Percentiles rank a stretch among this genome's conserved stretches.
Conservation (phyloP, 2,797 vertebrate species). For the Oreochromis grahami region DNA sequence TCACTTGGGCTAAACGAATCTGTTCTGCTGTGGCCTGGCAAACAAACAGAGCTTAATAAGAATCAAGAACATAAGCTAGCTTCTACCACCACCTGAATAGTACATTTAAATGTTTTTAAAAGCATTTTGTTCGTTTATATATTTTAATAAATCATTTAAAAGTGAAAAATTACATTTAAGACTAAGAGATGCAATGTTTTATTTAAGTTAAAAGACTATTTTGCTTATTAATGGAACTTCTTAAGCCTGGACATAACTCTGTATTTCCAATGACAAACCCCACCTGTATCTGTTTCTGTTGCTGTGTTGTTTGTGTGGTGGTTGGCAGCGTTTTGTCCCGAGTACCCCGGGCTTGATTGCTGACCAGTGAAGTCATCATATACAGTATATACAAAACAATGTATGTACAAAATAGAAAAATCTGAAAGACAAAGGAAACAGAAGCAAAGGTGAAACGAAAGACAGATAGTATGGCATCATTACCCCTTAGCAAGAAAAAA, state of each 20-base stretch:
- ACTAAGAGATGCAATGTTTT: not conserved
- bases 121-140: not conserved
- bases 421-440: constrained; percentile 64
- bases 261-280: constrained; percentile 3
- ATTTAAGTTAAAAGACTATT: not conserved
- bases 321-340: constrained; percentile 86
- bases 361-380: constrained; percentile 98
- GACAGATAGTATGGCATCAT: not conserved
- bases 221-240: not conserved
- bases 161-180: not conserved
- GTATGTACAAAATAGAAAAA: constrained; percentile 99
- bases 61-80: not conserved
- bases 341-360: constrained; percentile 87
- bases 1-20: constrained; percentile 95
- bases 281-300: constrained; percentile 97
- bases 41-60: constrained; percentile 26
- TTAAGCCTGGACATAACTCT: not conserved
- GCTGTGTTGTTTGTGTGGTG: constrained; percentile 82
- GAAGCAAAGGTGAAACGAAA: not conserved
- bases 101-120: not conserved
- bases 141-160: not conserved
- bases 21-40: constrained; percentile 96
- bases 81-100: not conserved
- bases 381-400: constrained; percentile 99
- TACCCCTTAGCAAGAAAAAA: not conserved